Conservation (phyloP, 2,888 invertebrate genomes). For the Theodoxus fluviatilis region DNA sequence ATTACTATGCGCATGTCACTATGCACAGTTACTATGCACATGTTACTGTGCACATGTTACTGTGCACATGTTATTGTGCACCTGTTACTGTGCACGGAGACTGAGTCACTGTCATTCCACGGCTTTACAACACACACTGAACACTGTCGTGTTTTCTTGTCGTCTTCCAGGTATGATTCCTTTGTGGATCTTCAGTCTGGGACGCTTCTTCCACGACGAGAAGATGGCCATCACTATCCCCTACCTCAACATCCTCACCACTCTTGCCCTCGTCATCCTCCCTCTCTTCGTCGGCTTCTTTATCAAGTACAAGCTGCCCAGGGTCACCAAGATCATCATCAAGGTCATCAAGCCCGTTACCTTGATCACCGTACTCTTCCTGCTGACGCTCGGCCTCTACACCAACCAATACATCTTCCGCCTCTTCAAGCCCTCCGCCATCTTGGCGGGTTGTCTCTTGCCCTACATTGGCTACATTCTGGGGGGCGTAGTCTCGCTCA, state of each 20-base stretch:
- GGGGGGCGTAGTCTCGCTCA: conserved; percentile 48
- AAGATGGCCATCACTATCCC: conserved; percentile 79
- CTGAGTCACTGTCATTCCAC: too few relatives aligned
- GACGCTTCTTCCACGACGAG: conserved; percentile 71
- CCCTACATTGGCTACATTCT: conserved; percentile 60
- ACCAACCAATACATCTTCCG: conserved; percentile 90
- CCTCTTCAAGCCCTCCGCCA: conserved; percentile 73
- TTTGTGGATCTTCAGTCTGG: conserved; percentile 87
- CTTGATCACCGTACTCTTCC: conserved; percentile 79
- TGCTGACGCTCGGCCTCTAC: conserved; percentile 84
- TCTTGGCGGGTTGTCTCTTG: conserved; percentile 53
- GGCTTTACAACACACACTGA: too few relatives aligned
- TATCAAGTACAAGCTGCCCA: conserved; percentile 69
- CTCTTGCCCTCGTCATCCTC: conserved; percentile 79
- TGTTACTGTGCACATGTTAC: neutral
- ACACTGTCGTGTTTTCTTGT: conserved; percentile 22
- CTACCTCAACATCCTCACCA: conserved; percentile 77
- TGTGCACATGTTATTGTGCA: neutral
- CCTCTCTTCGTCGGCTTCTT: conserved; percentile 71
- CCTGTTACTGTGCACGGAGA: too few relatives aligned
- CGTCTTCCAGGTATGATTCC: conserved; percentile 80
- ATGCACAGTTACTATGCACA: neutral
- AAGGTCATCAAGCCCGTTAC: conserved; percentile 83
- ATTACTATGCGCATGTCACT: too few relatives aligned
- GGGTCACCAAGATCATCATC: conserved; percentile 70